A percentile compares a stretch with the other conserved stretches of the same genome.
phyloP scores from a whole-genome alignment of 2,113 vertebrate genomes.

The Herpailurus yagouaroundi region DNA sequence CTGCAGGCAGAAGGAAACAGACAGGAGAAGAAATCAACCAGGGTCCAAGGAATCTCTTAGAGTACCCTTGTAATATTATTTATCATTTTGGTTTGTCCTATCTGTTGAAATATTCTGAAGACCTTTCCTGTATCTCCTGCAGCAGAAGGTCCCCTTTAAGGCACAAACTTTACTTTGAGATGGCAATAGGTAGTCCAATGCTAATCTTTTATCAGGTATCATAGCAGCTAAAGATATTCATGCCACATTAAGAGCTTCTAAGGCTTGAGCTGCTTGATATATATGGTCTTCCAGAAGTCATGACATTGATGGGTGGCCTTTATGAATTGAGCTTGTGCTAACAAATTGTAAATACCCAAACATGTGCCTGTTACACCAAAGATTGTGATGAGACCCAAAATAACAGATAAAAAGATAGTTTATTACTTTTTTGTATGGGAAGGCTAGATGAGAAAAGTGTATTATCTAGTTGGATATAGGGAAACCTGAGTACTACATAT shows the following conservation, averaged over 20 bases:
- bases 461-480: not conserved
- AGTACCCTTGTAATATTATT: not conserved
- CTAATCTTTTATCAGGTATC: not conserved
- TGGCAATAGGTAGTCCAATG: not conserved
- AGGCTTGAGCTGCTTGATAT: not conserved
- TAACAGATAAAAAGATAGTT: not conserved
- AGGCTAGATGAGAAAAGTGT: not conserved
- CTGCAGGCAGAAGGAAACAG: not conserved
- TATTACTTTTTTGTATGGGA: not conserved
- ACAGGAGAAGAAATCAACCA: not conserved
- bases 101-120: not conserved
- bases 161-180: not conserved
- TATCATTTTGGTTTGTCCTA: not conserved
- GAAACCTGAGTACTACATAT: not conserved
- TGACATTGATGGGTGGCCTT: not conserved
- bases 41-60: not conserved
- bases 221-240: not conserved
- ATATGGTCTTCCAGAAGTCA: not conserved
- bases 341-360: conserved; percentile 1
- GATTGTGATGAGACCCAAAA: not conserved
- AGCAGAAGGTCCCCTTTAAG: not conserved
- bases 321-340: not conserved
- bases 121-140: not conserved
- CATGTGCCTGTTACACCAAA: not conserved
- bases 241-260: not conserved